phyloP scores from a whole-genome alignment of 2,888 invertebrate genomes.

The Drosophila atroscutellata region DNA sequence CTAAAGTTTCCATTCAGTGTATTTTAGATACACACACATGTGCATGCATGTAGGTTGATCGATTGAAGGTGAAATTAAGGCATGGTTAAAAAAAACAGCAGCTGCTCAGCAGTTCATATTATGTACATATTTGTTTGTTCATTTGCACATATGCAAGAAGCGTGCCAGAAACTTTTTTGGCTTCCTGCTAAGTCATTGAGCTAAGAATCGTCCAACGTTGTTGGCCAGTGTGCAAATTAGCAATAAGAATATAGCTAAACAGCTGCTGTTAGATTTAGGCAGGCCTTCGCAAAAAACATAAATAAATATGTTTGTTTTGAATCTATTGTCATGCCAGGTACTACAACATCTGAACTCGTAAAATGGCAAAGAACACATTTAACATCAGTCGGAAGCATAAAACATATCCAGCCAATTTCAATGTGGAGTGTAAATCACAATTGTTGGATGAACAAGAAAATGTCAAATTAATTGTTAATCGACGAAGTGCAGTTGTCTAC shows the following conservation, averaged over 20 bases:
- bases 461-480: constrained; percentile 68
- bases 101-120: background rate
- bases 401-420: constrained; percentile 68
- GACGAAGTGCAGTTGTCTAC: constrained; percentile 55
- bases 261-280: background rate
- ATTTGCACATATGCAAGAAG: background rate
- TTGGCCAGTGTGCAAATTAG: constrained; percentile 5
- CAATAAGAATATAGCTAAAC: background rate
- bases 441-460: constrained; percentile 69
- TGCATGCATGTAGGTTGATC: constrained; percentile 24
- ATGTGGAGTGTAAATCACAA: constrained; percentile 68
- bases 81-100: constrained; percentile 10
- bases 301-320: constrained; percentile 15
- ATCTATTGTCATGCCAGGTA: constrained; percentile 34
- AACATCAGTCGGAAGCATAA: constrained; percentile 69
- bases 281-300: background rate
- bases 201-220: background rate
- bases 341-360: constrained; percentile 21
- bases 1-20: constrained; percentile 71
- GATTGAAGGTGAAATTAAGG: constrained; percentile 28
- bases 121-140: background rate
- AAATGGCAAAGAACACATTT: constrained; percentile 68
- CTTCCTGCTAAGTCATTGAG: constrained; percentile 12
- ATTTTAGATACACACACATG: constrained; percentile 46
- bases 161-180: background rate